A percentile compares a stretch with the other conserved stretches of the same genome.
These are phyloP conservation scores for Mergus octosetaceus DNA, from an alignment of 2,797 vertebrate genomes.

Conservation along the genomic window DNA sequence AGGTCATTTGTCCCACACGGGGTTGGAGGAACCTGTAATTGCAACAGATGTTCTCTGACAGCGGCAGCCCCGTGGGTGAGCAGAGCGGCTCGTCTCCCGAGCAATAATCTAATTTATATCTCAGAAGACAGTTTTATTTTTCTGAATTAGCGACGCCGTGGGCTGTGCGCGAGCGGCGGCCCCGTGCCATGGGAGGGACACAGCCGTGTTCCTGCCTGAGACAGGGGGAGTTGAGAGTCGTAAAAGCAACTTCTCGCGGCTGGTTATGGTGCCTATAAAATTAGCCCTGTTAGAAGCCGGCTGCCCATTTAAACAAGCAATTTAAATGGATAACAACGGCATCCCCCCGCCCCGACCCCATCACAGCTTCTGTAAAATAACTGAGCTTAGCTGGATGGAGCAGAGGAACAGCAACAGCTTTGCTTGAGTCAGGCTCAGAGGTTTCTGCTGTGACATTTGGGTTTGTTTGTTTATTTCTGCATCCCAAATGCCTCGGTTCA, in stretches of 20 bases:
- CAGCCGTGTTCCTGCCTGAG: not conserved
- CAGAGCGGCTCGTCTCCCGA: not conserved
- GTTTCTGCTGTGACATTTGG: not conserved
- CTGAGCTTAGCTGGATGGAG: not conserved
- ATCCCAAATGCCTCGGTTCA: rapidly evolving
- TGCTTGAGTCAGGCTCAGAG: rapidly evolving
- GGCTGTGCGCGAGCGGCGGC: not conserved
- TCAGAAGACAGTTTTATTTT: slow-evolving; percentile 56
- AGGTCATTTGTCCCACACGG: not conserved
- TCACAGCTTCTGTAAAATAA: not conserved
- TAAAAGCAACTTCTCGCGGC: slow-evolving; percentile 4
- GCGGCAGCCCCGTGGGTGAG: not conserved
- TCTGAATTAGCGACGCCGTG: not conserved
- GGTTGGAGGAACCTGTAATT: slow-evolving; percentile 27
- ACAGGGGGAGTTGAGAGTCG: slow-evolving; percentile 1
- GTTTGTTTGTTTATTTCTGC: not conserved
- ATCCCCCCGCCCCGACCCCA: not conserved
- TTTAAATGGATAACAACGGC: not conserved
- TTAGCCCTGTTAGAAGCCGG: not conserved
- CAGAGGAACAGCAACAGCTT: not conserved
- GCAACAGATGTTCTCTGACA: not conserved
- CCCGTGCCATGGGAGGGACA: not conserved
- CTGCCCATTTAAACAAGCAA: not conserved
- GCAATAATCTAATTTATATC: slow-evolving; percentile 43
- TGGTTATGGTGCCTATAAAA: slow-evolving; percentile 58